Evolutionary conservation across 2,797 vertebrate genomes (phyloP), one percentile per base, ranked within the genome.

Genomic region (Tangara arthus): DNA sequence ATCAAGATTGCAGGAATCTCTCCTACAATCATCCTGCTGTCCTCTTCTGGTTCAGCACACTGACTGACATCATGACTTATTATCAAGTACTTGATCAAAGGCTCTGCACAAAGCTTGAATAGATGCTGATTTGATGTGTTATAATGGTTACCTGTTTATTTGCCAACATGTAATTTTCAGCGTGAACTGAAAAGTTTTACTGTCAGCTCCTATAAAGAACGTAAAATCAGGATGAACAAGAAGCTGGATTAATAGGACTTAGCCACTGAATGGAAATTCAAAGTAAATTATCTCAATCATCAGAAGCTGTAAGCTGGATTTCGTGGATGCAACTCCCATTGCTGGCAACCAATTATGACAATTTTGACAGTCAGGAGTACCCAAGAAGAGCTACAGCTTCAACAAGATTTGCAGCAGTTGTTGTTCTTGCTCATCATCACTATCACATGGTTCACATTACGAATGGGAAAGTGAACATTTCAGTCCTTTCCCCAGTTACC

Each of bases 111-210:
- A 78, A 83, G 72, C 57, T 41, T 41, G 42, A 91, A 46, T 3
- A 80, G 35, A 77, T 27, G 34, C 41, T 82, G 49, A 53, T 65
- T 46, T 65, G 28, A 81, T 65, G 39, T 35, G 50, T 55, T 89
- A 57, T 35, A 91, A 89, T 44, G 35, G 68, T 70, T 89, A 97
- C 71, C 71, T 85, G 52, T 64, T 95, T 78, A 87, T 76, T 78
- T 89, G 76, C 49, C 84, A 92, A 79, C 28, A n/a, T 16, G 34
- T 27, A 78, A 55, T 82, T 95, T 82, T 71, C 82, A 93, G 50
- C 47, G 65, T 7, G 46, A 91, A 83, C 16, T 50, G 35, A 80
- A 89, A 93, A 75, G 39, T 50, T 80, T 65, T 81, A 83, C 49
- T 81, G 71, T 83, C 81, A 80, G 15, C 15, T 91, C 61, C 79